A percentile compares a stretch with the other conserved stretches of the same genome.
phyloP scores from a whole-genome alignment of 2,888 invertebrate genomes.

The Phaonia tiefii region DNA sequence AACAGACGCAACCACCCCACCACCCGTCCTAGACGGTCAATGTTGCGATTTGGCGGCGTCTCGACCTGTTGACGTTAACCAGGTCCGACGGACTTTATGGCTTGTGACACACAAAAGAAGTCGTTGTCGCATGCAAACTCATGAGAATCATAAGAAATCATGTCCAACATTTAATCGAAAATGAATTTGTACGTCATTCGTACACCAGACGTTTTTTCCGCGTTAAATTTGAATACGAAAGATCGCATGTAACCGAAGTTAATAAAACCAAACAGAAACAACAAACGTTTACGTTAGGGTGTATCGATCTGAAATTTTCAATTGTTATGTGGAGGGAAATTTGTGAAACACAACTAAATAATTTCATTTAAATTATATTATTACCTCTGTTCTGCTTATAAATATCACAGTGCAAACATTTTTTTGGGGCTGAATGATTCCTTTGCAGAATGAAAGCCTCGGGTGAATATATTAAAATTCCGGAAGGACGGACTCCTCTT shows the following conservation, averaged over 20 bases:
- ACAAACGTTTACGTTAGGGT: too few species aligned
- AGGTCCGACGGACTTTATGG: slow-evolving; percentile 48
- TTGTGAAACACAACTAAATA: too few species aligned
- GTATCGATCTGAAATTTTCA: too few species aligned
- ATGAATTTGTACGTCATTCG: slow-evolving; percentile 60
- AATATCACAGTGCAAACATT: not conserved
- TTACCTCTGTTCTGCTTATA: too few species aligned
- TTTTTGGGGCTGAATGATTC: too few species aligned
- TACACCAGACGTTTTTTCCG: slow-evolving; percentile 15
- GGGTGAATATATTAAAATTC: too few species aligned
- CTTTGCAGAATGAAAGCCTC: too few species aligned
- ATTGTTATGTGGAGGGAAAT: too few species aligned
- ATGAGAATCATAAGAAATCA: slow-evolving; percentile 56
- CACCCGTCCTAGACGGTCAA: not conserved
- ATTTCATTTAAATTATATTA: too few species aligned
- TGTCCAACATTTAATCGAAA: slow-evolving; percentile 57
- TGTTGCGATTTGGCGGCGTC: not conserved
- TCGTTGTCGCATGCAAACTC: slow-evolving; percentile 58
- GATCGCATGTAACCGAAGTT: slow-evolving; percentile 53
- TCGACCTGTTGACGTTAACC: slow-evolving; percentile 36
- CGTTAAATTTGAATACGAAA: not conserved
- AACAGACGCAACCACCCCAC: too few species aligned
- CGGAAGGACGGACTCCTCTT: too few species aligned
- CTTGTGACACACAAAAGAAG: slow-evolving; percentile 57
- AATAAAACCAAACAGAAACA: slow-evolving; percentile 33